Base-by-base conservation (phyloP, 37 sponge, comb jelly and placozoan species). In the Oopsacas minuta region DNA sequence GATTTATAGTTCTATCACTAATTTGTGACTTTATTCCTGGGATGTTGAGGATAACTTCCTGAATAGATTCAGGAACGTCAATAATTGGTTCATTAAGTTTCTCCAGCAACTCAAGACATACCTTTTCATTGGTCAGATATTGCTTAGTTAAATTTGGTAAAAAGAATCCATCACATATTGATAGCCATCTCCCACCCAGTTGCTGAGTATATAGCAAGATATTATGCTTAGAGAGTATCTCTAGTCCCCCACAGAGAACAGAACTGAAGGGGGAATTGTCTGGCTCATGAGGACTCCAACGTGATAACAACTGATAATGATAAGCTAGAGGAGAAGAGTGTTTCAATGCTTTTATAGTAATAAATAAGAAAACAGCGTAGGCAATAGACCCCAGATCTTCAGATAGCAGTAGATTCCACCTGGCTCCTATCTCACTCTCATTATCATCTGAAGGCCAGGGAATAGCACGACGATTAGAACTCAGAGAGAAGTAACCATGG, bases 401-500 rank as follows among this genome's bases (percentile, higher is more conserved):
- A 10, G 17, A 25, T 12, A 61, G 30, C 5, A 61, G 75, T 61
- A 25, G 75, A 12, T 61, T 61, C 75, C 75, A 61, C 28, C 30
- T 61, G 30, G 75, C 28, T 61, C 75, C 75, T 61, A 61, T 61
- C 28, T 61, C 75, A 34, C 30, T 61, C 30, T 61, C 28, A 34
- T 61, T 61, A n/a, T 61, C 75, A 12, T 25, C 32, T 20, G 75
- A 10, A 3, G 75, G 75, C 75, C 75, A 61, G 17, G 20, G 20
- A 20, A 61, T 3, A 25, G 75, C 20, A 10, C 75, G 20, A 3
- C 75, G 75, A 61, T 61, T 61, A 10, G 75, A 61, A 12, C 75
- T 61, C 32, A 61, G 75, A 25, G 75, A 61, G 75, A 61, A 61
- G 75, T 61, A 61, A 61, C 75, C 30, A 61, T 61, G 75, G 75